phyloP scores from a whole-genome alignment of 2,113 vertebrate species.

The Esox niger region DNA sequence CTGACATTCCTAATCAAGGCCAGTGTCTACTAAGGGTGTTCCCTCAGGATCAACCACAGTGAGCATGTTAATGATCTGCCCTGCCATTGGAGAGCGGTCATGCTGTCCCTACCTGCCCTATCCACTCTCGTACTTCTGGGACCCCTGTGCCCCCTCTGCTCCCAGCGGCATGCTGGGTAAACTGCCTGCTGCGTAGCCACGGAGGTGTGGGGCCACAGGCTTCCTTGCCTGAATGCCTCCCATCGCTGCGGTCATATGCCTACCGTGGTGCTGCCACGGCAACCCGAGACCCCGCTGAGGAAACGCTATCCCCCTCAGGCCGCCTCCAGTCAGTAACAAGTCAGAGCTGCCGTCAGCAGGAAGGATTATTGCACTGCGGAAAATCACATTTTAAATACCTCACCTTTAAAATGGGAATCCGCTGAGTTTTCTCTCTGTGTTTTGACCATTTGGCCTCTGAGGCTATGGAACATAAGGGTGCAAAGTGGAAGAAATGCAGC shows the following conservation, averaged over 20 bases:
- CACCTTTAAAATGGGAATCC: conserved; percentile 45
- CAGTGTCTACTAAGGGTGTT: neutral
- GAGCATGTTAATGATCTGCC: neutral
- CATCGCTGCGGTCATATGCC: conserved; percentile 76
- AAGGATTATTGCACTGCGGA: conserved; percentile 55
- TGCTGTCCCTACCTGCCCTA: neutral
- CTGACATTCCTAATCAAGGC: neutral
- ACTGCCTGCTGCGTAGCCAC: no score
- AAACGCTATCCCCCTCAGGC: conserved; percentile 49
- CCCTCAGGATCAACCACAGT: neutral
- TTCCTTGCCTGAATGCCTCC: conserved; percentile 59
- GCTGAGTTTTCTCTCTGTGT: neutral
- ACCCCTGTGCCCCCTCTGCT: no score
- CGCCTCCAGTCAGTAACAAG: conserved; percentile 79
- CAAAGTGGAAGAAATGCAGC: neutral
- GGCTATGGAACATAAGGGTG: neutral
- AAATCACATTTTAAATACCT: conserved; percentile 77
- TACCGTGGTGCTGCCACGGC: conserved; percentile 69
- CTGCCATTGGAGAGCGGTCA: neutral
- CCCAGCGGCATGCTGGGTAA: conserved; percentile 1
- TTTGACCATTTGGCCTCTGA: neutral
- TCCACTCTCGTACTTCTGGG: neutral
- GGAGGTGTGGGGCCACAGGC: conserved; percentile 35
- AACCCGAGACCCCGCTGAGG: conserved; percentile 67
- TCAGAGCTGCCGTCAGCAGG: conserved; percentile 65